Conservation (phyloP, 53 echinoderm and acorn worm species). For the Temnopleurus reevesii region DNA sequence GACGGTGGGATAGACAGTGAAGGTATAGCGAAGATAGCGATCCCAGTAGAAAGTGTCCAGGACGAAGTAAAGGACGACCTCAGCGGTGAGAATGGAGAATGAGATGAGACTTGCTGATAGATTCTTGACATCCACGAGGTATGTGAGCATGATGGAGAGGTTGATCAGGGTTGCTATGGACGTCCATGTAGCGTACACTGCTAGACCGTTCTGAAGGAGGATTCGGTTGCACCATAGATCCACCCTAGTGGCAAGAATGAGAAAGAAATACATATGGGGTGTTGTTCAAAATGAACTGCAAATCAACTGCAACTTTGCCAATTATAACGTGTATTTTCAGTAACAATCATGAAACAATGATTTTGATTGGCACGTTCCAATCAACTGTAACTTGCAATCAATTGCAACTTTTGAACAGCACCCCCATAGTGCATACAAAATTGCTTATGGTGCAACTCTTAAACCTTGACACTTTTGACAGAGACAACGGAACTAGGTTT, state of each 20-base stretch:
- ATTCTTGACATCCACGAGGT: slow-evolving; percentile 64
- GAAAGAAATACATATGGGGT: too few species aligned
- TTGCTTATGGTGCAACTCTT: too few species aligned
- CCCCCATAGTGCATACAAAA: too few species aligned
- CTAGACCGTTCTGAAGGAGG: slow-evolving; percentile 81
- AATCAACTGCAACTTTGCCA: too few species aligned
- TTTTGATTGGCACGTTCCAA: too few species aligned
- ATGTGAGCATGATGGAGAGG: slow-evolving; percentile 70
- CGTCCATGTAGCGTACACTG: slow-evolving; percentile 83
- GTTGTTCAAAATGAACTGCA: too few species aligned
- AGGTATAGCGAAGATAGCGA: slow-evolving; percentile 77
- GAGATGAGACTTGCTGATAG: slow-evolving; percentile 54
- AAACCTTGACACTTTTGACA: too few species aligned
- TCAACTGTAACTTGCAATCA: too few species aligned
- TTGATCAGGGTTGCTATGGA: slow-evolving; percentile 80
- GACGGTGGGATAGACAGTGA: slow-evolving; percentile 67
- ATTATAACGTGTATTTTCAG: too few species aligned
- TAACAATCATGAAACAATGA: too few species aligned
- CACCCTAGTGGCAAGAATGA: slow-evolving; percentile 54
- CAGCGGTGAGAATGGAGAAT: slow-evolving; percentile 62
- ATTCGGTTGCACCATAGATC: slow-evolving; percentile 65
- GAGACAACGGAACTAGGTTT: too few species aligned
- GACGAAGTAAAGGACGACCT: slow-evolving; percentile 67
- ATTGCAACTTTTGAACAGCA: too few species aligned
- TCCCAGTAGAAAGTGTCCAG: slow-evolving; percentile 75